Evolutionary conservation across 2,888 invertebrate genomes (phyloP), one percentile per base, ranked within the genome.

Genomic region (Trilocha varians): DNA sequence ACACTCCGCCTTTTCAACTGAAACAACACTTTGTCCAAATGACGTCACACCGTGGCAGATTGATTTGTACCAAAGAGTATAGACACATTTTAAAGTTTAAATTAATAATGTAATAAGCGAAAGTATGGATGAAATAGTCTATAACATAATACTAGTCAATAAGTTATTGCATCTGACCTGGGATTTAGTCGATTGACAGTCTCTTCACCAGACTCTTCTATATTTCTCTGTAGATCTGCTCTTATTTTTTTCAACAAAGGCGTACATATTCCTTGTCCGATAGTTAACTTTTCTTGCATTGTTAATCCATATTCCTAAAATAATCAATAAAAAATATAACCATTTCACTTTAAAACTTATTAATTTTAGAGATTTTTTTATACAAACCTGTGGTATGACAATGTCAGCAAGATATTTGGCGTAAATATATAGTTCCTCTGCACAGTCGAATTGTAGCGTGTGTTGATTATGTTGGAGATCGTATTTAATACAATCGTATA

Each of bases 401-500:
- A 99, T 95, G 73, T 99, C 99, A 0, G 99, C 99, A 62, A 99
- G 87, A 70, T 97, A 96, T 78, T 99, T 99, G 0, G 99, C 95
- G 68, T 96, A 96, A 41, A 95, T 93, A 67, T 99, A 99, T 36
- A 97, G 78, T 70, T 97, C 95, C 68, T 97, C 96, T 0, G 97
- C 96, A 65, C 93, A 91, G 61, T 95, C 95, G 63, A 95, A 97
- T 75, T 98, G 96, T 53, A 98, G 74, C 1, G 96, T 96, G 63
- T 97, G 96, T 65, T 97, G 96, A 75, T 99, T 99, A 73, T 99
- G 99, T 66, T 99, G 98, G 52, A 99, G 83, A 78, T 99, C 99
- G 69, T 97, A 99, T 71, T 99, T 99, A 59, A 99, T 99, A 70
- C 99, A 99, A 85, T 99, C 99, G 67, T 99, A 99, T 53, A 99